Base-by-base conservation (phyloP, 1,140 invertebrate genomes). In the Drosophila guanche region DNA sequence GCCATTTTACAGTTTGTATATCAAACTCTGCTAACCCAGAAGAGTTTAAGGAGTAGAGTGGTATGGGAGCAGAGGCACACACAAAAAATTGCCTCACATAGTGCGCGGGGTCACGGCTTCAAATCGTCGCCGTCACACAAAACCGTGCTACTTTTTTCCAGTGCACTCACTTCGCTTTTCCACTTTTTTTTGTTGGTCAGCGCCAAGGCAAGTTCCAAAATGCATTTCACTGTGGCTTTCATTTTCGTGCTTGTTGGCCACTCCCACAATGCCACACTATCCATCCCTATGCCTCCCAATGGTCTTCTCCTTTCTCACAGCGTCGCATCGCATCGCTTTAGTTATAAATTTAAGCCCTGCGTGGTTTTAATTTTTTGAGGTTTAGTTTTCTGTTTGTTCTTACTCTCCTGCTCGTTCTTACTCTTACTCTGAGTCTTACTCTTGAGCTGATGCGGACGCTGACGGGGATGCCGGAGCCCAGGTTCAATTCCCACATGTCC, bases 1-100 rank as follows among this genome's bases (percentile, higher is more conserved):
- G 81, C 80, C 81, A 86, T 85, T 85, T 85, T 66, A 52, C 68
- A 85, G 80, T 85, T 85, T 66, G 77, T 85, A 85, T 85, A 80
- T 85, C 80, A 85, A 85, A 86, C 60, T 27, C 25, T 63, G 77
- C 40, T 48, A 62, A 62, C 60, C 59, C 48, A 65, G 53, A 55
- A 60, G 37, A 65, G 20, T 42, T 41, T 29, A n/a, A 51, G 27
- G 22, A 47, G 29, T 23, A 16, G 40, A 27, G 42, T n/a, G n/a
- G 58, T 3, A 37, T 29, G 16, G 10, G 33, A 16, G 33, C n/a
- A n/a, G 23, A 25, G 22, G 27, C 29, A 29, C 20, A 22, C 29
- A 58, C 58, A 61, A 79, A 60, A 68, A 51, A 74, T 67, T 47
- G 56, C 62, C 60, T 71, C 60, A 66, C 70, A 67, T 46, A 48